Percentiles rank a stretch among this genome's conserved stretches.
Evolutionary conservation across 2,113 vertebrate genomes (phyloP).

Genomic region (Cinclus mexicanus): DNA sequence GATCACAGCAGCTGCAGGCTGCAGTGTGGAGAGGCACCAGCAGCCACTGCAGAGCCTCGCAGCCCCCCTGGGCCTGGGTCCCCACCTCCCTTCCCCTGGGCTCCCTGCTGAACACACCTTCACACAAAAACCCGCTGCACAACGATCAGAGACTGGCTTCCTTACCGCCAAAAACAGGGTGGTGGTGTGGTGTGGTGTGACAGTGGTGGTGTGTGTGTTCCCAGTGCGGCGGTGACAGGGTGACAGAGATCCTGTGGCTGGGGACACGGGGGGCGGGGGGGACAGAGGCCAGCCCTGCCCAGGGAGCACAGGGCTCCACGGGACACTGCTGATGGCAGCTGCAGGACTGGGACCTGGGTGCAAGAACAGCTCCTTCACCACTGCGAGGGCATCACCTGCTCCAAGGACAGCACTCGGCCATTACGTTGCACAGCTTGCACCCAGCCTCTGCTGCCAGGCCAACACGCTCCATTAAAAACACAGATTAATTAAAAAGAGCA

Average conservation of each 20-base stretch:
- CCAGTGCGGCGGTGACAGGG: too few species aligned
- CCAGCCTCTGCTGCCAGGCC: accelerated
- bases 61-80: too few species aligned
- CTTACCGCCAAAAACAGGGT: too few species aligned
- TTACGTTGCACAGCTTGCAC: accelerated
- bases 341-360: accelerated
- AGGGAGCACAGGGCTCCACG: accelerated
- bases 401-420: not conserved
- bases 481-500: accelerated
- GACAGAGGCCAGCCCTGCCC: not conserved
- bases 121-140: too few species aligned
- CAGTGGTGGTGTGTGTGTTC: too few species aligned
- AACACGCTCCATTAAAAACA: not conserved
- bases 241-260: too few species aligned
- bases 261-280: not conserved
- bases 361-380: not conserved
- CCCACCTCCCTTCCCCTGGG: not conserved
- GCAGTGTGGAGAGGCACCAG: not conserved
- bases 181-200: too few species aligned
- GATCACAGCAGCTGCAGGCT: not conserved
- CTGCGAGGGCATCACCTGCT: not conserved
- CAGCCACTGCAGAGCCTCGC: not conserved
- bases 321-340: not conserved
- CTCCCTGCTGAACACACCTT: not conserved
- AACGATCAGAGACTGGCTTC: too few species aligned